Conservation (phyloP, 2,797 vertebrate genomes). For the Sebastolobus altivelis region DNA sequence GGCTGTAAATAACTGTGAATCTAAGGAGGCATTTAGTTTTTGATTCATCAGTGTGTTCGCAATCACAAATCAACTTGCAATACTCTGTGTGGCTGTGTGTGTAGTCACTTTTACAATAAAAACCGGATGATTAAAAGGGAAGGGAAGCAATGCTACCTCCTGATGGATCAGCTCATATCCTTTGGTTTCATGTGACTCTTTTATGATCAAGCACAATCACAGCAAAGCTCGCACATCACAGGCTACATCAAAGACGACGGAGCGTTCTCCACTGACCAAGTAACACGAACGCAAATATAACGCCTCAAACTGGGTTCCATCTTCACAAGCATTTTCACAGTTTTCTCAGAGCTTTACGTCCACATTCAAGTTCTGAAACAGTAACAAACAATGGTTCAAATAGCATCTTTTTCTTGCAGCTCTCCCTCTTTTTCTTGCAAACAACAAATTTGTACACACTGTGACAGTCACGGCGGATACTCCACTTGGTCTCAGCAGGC, state of each 20-base stretch:
- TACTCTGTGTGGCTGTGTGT: background rate
- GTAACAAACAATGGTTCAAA: background rate
- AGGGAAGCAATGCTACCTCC: background rate
- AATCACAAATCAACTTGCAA: slow-evolving; percentile 35
- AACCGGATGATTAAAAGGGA: slow-evolving; percentile 16
- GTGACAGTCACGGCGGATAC: background rate
- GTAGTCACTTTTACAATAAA: slow-evolving; percentile 17
- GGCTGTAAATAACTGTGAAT: slow-evolving; percentile 49
- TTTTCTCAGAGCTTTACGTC: background rate
- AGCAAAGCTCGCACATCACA: background rate
- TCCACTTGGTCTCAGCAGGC: background rate
- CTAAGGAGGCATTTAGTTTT: slow-evolving; percentile 15
- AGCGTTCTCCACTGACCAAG: background rate
- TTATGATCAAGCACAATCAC: slow-evolving; percentile 13
- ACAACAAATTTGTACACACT: background rate
- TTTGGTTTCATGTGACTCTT: slow-evolving; percentile 17
- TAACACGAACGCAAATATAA: background rate
- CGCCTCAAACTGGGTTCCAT: background rate
- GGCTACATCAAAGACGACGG: background rate
- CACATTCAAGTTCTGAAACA: background rate
- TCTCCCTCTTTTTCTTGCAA: background rate
- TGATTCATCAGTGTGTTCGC: slow-evolving; percentile 24
- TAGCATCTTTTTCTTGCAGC: background rate
- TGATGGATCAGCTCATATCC: slow-evolving; percentile 12
- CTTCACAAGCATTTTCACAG: background rate